Percentiles rank a stretch among this genome's conserved stretches.
Evolutionary conservation across 2,113 vertebrate genomes (phyloP).

Genomic region (Amphiprion percula): DNA sequence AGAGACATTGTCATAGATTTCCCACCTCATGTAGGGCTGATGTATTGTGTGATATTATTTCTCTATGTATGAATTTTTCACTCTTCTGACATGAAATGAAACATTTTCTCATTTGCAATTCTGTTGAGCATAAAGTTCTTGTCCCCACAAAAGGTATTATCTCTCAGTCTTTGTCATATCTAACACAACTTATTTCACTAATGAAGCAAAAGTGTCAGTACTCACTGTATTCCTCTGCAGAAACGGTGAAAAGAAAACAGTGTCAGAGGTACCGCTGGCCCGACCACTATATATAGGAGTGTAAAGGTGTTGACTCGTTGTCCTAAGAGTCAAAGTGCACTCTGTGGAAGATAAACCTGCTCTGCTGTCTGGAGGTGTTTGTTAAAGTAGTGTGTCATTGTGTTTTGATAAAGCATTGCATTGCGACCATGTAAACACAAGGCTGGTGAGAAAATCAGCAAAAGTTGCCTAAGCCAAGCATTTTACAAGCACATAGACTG

Average conservation of each 20-base stretch:
- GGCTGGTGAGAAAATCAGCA: not conserved
- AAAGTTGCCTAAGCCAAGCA: not conserved
- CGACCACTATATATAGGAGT: constrained; percentile 80
- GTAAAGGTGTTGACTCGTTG: constrained; percentile 77
- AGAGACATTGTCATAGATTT: constrained; percentile 59
- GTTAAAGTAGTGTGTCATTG: constrained; percentile 23
- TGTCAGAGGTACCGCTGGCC: constrained; percentile 26
- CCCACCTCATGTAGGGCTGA: not conserved
- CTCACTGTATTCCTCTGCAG: constrained; percentile 79
- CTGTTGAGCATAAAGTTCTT: not conserved
- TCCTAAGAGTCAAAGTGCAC: constrained; percentile 83
- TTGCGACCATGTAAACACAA: not conserved
- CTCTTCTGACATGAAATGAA: not conserved
- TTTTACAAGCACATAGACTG: not conserved
- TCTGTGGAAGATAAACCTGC: constrained; percentile 75
- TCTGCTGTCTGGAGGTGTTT: constrained; percentile 33
- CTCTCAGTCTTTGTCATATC: not conserved
- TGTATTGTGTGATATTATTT: not conserved
- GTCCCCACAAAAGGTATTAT: not conserved
- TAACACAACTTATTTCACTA: not conserved
- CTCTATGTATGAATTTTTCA: not conserved
- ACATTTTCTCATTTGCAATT: not conserved
- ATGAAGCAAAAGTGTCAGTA: constrained; percentile 54
- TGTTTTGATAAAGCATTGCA: constrained; percentile 46
- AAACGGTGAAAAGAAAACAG: constrained; percentile 55